Evolutionary conservation across 2,113 vertebrate genomes (phyloP).

Genomic region (Lamprotornis superbus): DNA sequence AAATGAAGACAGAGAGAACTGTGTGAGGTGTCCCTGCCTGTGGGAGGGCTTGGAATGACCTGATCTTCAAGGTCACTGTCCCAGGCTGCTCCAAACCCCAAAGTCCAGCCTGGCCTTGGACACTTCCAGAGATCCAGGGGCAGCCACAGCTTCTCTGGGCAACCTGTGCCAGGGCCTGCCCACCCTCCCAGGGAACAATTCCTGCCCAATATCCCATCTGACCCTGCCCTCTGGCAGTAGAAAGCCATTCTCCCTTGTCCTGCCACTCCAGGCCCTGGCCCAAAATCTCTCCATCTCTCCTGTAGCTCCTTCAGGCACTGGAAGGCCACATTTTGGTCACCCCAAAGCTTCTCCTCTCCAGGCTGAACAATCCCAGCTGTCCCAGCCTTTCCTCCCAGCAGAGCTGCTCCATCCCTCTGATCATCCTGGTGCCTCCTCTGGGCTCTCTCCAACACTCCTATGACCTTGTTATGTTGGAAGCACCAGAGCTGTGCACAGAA

Average conservation of each 20-base stretch:
- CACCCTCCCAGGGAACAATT: not conserved
- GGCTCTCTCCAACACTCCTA: fast-evolving
- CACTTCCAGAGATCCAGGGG: not conserved
- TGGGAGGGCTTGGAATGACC: not conserved
- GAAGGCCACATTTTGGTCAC: fast-evolving
- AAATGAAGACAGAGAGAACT: not conserved
- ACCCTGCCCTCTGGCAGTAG: fast-evolving
- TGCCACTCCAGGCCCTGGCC: too few relatives aligned
- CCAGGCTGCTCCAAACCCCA: not conserved
- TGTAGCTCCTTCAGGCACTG: not conserved
- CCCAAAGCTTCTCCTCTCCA: not conserved
- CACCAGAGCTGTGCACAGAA: not conserved
- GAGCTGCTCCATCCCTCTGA: not conserved
- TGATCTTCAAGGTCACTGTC: not conserved
- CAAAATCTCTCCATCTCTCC: too few relatives aligned
- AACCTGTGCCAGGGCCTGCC: not conserved
- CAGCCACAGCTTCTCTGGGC: not conserved
- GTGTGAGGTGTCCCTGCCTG: not conserved
- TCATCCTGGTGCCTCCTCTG: not conserved
- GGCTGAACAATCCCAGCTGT: not conserved
- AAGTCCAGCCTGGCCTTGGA: not conserved
- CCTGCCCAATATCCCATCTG: not conserved
- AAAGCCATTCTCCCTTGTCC: not conserved
- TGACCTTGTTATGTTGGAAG: not conserved
- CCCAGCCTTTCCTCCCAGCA: not conserved